Conservation (phyloP, 2,797 vertebrate species). For the Chromobotia macracanthus region DNA sequence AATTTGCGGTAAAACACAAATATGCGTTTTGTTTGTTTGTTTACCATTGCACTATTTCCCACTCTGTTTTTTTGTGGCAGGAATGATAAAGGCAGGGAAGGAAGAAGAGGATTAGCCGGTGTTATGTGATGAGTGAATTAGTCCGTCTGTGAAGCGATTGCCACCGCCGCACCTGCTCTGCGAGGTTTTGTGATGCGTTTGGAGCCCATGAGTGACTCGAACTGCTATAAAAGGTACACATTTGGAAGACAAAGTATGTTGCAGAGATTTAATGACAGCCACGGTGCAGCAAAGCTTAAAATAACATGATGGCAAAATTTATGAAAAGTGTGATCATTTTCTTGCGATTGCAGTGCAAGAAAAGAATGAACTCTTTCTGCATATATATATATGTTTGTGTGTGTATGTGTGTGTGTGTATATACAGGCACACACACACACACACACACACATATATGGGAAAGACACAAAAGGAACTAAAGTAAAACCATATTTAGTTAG, state of each 20-base stretch:
- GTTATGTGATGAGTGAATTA: constrained; percentile 67
- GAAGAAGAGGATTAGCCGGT: constrained; percentile 55
- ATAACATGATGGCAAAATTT: constrained; percentile 74
- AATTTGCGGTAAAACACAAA: constrained; percentile 50
- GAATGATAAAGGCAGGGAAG: constrained; percentile 32
- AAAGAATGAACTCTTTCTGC: constrained; percentile 14
- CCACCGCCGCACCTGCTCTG: constrained; percentile 61
- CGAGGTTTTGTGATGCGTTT: constrained; percentile 60
- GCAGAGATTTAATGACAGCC: constrained; percentile 71
- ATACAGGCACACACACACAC: too few relatives aligned
- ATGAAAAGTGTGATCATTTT: constrained; percentile 73
- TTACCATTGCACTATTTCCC: constrained; percentile 33
- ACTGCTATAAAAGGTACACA: constrained; percentile 67
- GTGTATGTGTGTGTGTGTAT: too few relatives aligned
- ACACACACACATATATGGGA: too few relatives aligned
- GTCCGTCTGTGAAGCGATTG: constrained; percentile 61
- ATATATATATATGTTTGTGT: neutral
- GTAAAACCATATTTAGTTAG: neutral
- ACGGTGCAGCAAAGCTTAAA: constrained; percentile 75
- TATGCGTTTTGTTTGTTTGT: constrained; percentile 52
- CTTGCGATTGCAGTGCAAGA: constrained; percentile 66
- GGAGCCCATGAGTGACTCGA: constrained; percentile 51
- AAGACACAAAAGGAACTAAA: too few relatives aligned
- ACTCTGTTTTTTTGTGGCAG: neutral
- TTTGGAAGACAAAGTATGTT: constrained; percentile 66